These are phyloP conservation scores for Spisula subtruncata DNA, from an alignment of 2,888 invertebrate genomes.

Conservation along the genomic window DNA sequence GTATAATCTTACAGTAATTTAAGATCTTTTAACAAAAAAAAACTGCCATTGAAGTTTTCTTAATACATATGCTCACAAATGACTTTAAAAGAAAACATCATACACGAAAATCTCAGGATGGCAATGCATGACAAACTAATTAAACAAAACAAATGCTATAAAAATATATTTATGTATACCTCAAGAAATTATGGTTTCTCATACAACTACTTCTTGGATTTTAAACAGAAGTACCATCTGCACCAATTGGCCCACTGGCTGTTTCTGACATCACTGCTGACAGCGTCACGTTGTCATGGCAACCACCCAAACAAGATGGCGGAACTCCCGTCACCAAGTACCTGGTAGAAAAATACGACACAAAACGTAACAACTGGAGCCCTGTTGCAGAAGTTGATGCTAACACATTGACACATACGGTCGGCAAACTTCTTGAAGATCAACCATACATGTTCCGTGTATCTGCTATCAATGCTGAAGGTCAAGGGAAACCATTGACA, in stretches of 20 bases:
- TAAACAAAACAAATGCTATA: too few species aligned
- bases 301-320: slow-evolving; percentile 85
- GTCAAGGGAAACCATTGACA: slow-evolving; percentile 88
- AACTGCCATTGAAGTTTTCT: too few species aligned
- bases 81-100: too few species aligned
- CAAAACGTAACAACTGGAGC: slow-evolving; percentile 77
- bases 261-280: slow-evolving; percentile 81
- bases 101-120: too few species aligned
- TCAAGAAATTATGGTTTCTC: background rate
- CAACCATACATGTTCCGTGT: slow-evolving; percentile 86
- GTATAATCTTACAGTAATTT: too few species aligned
- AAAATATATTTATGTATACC: too few species aligned
- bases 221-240: slow-evolving; percentile 73
- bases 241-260: slow-evolving; percentile 78
- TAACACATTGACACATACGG: slow-evolving; percentile 75
- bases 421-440: slow-evolving; percentile 83
- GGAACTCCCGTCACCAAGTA: slow-evolving; percentile 86
- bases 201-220: slow-evolving; percentile 10
- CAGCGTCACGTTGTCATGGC: slow-evolving; percentile 84
- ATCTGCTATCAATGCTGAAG: slow-evolving; percentile 85
- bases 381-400: slow-evolving; percentile 75
- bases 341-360: slow-evolving; percentile 85
- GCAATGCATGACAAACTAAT: too few species aligned
- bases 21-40: too few species aligned
- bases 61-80: too few species aligned